Percentiles rank a stretch among this genome's conserved stretches.
phyloP scores from a whole-genome alignment of 2,113 vertebrate species.

The Trichomycterus rosablanca region DNA sequence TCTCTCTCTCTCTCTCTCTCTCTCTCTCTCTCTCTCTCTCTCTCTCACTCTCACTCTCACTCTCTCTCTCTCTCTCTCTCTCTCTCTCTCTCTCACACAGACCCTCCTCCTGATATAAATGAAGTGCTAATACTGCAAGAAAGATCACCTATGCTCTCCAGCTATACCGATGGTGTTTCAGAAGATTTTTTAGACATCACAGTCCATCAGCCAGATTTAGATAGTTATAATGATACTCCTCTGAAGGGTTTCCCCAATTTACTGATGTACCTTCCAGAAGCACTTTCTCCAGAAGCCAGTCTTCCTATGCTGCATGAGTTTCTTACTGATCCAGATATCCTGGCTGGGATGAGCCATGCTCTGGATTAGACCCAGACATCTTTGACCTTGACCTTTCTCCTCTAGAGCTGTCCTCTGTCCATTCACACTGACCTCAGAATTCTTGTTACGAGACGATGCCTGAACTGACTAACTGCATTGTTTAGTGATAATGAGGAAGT shows the following conservation, averaged over 20 bases:
- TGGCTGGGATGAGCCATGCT: not conserved
- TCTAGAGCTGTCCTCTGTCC: not conserved
- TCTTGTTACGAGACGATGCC: too few species aligned
- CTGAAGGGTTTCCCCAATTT: not conserved
- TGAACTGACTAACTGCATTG: too few species aligned
- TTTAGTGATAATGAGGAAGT: too few species aligned
- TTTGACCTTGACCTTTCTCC: not conserved
- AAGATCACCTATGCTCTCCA: conserved; percentile 31
- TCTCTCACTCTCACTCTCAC: too few species aligned
- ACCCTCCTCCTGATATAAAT: not conserved
- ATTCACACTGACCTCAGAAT: too few species aligned
- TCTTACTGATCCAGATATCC: conserved; percentile 14
- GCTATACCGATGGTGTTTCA: not conserved
- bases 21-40: too few species aligned
- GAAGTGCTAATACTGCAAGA: not conserved
- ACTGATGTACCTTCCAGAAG: not conserved
- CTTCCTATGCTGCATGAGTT: conserved; percentile 10
- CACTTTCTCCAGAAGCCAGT: conserved; percentile 8
- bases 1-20: too few species aligned
- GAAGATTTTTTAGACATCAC: not conserved
- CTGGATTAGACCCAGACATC: not conserved
- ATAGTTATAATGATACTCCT: conserved; percentile 9
- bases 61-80: not conserved
- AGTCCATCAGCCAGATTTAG: not conserved
- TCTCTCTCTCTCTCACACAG: conserved; percentile 18